phyloP scores from a whole-genome alignment of 2,888 invertebrate genomes.

The Epistrophella euchroma region DNA sequence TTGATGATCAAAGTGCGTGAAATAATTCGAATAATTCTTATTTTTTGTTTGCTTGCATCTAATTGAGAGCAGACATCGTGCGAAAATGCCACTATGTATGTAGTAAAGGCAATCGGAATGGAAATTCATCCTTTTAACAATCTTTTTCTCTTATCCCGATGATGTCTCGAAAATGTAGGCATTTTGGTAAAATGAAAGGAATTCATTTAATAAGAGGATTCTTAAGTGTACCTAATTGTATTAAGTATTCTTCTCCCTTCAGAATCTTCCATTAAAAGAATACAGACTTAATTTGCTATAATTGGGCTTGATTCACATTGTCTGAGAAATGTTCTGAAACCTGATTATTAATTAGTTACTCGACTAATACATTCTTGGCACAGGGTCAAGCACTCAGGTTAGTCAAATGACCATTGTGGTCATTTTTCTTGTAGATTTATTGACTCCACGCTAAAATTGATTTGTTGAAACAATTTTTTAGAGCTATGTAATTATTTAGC shows the following conservation, averaged over 20 bases:
- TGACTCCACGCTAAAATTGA: too few species aligned
- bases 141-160: conserved; percentile 16
- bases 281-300: too few species aligned
- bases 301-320: too few species aligned
- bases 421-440: too few species aligned
- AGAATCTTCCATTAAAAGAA: too few species aligned
- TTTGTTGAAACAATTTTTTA: too few species aligned
- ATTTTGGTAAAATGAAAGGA: conserved; percentile 42
- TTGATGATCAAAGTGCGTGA: conserved; percentile 58
- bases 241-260: background rate
- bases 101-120: conserved; percentile 26
- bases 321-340: too few species aligned
- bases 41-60: conserved; percentile 25
- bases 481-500: too few species aligned
- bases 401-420: too few species aligned
- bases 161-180: conserved; percentile 17
- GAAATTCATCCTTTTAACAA: conserved; percentile 15
- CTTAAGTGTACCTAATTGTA: conserved; percentile 4
- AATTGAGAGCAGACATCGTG: conserved; percentile 59
- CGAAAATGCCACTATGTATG: conserved; percentile 32
- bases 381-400: too few species aligned
- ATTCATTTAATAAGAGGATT: conserved; percentile 41
- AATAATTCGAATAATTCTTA: conserved; percentile 43
- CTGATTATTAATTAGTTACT: too few species aligned
- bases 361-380: too few species aligned